Evolutionary conservation across 2,888 invertebrate genomes (phyloP).

Genomic region (Iselma pallidipennis): DNA sequence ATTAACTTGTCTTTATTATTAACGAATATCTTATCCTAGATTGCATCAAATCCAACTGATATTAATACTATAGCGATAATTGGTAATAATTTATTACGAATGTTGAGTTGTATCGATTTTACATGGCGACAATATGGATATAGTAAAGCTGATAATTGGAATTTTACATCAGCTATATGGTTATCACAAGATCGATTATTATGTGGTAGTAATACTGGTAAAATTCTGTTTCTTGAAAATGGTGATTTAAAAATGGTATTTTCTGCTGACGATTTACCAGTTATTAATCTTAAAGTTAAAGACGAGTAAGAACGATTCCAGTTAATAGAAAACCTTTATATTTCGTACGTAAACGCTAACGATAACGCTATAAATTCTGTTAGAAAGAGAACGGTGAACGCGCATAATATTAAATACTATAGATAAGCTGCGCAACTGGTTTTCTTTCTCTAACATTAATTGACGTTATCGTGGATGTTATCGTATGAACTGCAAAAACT

Average conservation of each 20-base stretch:
- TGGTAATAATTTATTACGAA: slow-evolving; percentile 69
- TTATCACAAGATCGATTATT: slow-evolving; percentile 80
- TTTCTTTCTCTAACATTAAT: too few species aligned
- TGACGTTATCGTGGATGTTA: too few species aligned
- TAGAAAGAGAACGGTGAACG: too few species aligned
- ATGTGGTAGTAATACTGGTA: slow-evolving; percentile 77
- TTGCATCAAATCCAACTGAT: slow-evolving; percentile 78
- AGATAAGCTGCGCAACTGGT: too few species aligned
- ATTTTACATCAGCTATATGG: slow-evolving; percentile 79
- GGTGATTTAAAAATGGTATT: slow-evolving; percentile 78
- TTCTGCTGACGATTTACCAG: slow-evolving; percentile 62
- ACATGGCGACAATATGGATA: slow-evolving; percentile 84
- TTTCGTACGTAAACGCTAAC: too few species aligned
- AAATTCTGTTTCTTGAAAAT: slow-evolving; percentile 79
- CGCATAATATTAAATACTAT: too few species aligned
- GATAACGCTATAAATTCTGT: too few species aligned
- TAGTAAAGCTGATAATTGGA: slow-evolving; percentile 77
- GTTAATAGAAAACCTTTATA: too few species aligned
- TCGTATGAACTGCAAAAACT: too few species aligned
- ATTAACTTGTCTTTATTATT: background rate
- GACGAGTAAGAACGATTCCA: slow-evolving; percentile 56
- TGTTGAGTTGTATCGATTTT: slow-evolving; percentile 76
- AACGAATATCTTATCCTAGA: slow-evolving; percentile 53
- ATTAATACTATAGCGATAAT: slow-evolving; percentile 72
- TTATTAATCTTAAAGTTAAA: slow-evolving; percentile 66